These are phyloP conservation scores for Blomia tropicalis DNA, from an alignment of 2,888 invertebrate species.

Conservation along the genomic window DNA sequence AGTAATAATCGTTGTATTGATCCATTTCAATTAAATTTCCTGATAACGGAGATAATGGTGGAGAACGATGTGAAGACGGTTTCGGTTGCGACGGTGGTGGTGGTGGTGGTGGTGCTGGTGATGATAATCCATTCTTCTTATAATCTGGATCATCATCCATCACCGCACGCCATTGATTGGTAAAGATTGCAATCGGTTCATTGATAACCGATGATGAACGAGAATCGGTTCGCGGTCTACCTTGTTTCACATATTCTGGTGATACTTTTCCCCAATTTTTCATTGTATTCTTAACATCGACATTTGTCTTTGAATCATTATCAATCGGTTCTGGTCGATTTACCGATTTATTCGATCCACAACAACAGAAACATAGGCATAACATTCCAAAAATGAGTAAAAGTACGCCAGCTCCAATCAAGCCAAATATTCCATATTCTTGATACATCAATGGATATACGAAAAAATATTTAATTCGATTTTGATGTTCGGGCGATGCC, in stretches of 20 bases:
- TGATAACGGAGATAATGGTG: not conserved
- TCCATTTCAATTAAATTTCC: not conserved
- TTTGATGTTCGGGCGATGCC: not conserved
- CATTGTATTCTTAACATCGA: not conserved
- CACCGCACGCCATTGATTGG: not conserved
- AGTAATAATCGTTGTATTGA: not conserved
- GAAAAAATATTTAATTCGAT: conserved; percentile 8
- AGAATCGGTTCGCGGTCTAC: not conserved
- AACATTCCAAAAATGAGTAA: not conserved
- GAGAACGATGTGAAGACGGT: not conserved
- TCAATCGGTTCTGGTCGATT: too few relatives aligned
- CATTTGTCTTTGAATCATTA: not conserved
- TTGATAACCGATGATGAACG: too few relatives aligned
- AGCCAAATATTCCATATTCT: conserved; percentile 9
- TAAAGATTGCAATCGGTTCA: not conserved
- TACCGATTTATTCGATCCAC: not conserved
- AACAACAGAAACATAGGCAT: conserved; percentile 21
- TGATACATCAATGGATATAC: conserved; percentile 20
- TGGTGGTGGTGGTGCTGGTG: not conserved
- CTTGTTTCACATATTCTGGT: not conserved
- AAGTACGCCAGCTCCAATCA: not conserved
- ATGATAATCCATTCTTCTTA: not conserved
- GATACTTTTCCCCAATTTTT: not conserved
- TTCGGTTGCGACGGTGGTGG: not conserved
- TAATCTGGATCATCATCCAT: not conserved